Base-by-base conservation (phyloP, 53 echinoderm and acorn worm genomes). In the Hippasteria phrygiana region DNA sequence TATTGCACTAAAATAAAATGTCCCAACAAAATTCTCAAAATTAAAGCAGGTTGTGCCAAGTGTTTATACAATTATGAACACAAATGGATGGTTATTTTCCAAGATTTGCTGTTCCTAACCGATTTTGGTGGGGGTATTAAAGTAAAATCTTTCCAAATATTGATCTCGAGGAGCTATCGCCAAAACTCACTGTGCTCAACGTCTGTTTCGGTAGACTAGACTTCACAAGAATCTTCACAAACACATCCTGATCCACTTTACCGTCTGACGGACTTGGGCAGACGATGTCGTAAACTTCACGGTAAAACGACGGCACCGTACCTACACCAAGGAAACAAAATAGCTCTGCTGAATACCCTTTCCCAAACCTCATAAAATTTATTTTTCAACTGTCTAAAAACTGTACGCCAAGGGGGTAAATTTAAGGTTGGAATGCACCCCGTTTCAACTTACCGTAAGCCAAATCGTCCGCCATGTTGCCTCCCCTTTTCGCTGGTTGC, bases 251-350 rank as follows among this genome's bases (percentile, higher is more conserved):
- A 71, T 98, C 98, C 62, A 98, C 92, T 90, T 86, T 95, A 27
- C 91, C 77, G 47, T 95, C 94, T 17, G 79, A 80, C 4, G 63
- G 89, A 39, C 55, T 89, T 12, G 98, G 98, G 86, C 98, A 98
- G 13, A 98, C 95, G 79, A 98, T 95, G 87, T 98, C 94, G 62
- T 98, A 98, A 10, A 98, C 98, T 88, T 98, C 98, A 20, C 98
- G 88, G 76, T 98, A 98, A 65, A 92, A 98, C 71, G 94, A 59
- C 51, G 98, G 98, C 18, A 98, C 90, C 16, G 94, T 73, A 47
- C 98, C 98, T 98, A 88, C 74, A 73, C 53, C 50, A 51, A 29
- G 33, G 43, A 53, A 74, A 87, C 14, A 42, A 78, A 77, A 71
- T 41, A 22, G 34, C 9, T 24, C 75, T 54, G 5, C 1, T 12